Conservation (phyloP, 2,113 vertebrate genomes). For the Caracal caracal region DNA sequence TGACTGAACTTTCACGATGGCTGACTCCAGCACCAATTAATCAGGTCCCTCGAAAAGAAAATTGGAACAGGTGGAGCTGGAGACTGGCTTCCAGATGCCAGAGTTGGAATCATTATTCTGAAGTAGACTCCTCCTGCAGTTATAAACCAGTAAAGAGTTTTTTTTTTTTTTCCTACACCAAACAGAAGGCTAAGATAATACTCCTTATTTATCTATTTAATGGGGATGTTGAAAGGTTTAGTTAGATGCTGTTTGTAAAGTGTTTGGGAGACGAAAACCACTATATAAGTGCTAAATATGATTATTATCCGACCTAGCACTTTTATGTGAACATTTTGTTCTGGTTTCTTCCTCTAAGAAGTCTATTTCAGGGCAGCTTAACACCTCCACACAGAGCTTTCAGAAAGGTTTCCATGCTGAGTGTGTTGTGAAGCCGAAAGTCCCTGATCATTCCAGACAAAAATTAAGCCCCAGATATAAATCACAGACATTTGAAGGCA, state of each 20-base stretch:
- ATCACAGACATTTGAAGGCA: conserved; percentile 59
- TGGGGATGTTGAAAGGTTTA: conserved; percentile 72
- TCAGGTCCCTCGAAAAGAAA: conserved; percentile 54
- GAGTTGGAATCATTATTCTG: conserved; percentile 54
- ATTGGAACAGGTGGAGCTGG: conserved; percentile 37
- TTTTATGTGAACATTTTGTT: conserved; percentile 68
- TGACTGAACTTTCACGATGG: conserved; percentile 47
- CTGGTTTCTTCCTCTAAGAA: conserved; percentile 52
- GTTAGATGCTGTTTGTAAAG: conserved; percentile 66
- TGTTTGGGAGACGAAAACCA: conserved; percentile 56
- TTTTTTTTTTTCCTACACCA: neutral
- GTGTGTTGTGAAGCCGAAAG: conserved; percentile 59
- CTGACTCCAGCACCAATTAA: conserved; percentile 30
- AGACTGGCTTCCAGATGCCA: neutral
- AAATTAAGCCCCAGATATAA: conserved; percentile 67
- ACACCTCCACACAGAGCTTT: conserved; percentile 1
- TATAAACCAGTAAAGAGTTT: conserved; percentile 45
- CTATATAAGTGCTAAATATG: conserved; percentile 62
- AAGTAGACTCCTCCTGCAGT: conserved; percentile 47
- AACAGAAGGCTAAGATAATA: conserved; percentile 60
- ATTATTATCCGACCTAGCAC: conserved; percentile 58
- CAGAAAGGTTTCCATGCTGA: conserved; percentile 23
- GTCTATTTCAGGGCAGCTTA: conserved; percentile 65
- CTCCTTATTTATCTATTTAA: conserved; percentile 73
- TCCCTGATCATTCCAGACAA: conserved; percentile 54